Evolutionary conservation across 1,140 invertebrate species (phyloP).

Genomic region (Drosophila simulans): DNA sequence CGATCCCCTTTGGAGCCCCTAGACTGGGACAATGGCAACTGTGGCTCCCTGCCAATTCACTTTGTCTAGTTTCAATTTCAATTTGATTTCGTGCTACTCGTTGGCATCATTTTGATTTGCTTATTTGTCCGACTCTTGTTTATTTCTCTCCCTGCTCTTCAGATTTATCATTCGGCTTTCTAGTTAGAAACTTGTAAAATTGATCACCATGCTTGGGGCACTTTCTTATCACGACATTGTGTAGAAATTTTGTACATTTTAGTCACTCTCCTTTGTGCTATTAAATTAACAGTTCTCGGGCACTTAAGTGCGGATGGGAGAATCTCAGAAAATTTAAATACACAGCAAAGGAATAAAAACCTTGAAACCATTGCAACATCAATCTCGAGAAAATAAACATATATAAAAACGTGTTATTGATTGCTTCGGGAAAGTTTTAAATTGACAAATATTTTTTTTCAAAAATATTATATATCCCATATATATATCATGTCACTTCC

Average conservation of each 20-base stretch:
- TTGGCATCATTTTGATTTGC: constrained; percentile 62
- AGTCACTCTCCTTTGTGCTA: not conserved
- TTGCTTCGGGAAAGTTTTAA: too few species aligned
- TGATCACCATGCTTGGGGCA: constrained; percentile 16
- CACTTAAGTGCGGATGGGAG: not conserved
- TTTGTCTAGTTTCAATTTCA: constrained; percentile 81
- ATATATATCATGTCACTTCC: not conserved
- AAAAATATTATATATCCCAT: not conserved
- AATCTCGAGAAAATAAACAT: too few species aligned
- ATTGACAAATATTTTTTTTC: not conserved
- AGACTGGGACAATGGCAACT: constrained; percentile 11
- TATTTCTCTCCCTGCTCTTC: constrained; percentile 13
- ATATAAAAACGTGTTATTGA: too few species aligned
- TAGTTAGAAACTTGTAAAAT: constrained; percentile 24
- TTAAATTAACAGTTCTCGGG: constrained; percentile 12
- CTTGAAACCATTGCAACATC: too few species aligned
- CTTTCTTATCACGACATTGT: constrained; percentile 23
- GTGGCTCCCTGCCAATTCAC: constrained; percentile 39
- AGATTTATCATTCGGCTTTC: constrained; percentile 11
- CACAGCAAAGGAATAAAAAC: too few species aligned
- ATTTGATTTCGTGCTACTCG: constrained; percentile 61
- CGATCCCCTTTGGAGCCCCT: not conserved
- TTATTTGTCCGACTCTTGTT: constrained; percentile 57
- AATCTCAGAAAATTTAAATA: too few species aligned
- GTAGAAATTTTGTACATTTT: constrained; percentile 1